These are phyloP conservation scores for Ondatra zibethicus DNA, from an alignment of 2,113 vertebrate genomes.

Conservation along the genomic window DNA sequence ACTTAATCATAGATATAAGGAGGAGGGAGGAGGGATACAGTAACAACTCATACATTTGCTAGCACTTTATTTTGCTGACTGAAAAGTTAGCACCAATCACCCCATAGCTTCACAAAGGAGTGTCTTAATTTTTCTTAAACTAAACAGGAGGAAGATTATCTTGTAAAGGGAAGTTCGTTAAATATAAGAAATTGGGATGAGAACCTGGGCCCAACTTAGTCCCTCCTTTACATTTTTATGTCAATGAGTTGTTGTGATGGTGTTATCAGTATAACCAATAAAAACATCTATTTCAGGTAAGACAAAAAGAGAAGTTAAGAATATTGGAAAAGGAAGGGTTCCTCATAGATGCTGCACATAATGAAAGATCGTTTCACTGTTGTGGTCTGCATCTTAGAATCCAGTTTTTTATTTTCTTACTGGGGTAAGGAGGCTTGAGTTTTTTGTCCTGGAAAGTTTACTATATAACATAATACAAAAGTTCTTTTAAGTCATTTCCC, in stretches of 20 bases:
- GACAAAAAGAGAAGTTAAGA: neutral
- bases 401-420: neutral
- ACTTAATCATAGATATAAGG: neutral
- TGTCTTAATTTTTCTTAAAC: neutral
- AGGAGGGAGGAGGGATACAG: neutral
- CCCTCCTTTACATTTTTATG: neutral
- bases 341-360: neutral
- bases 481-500: neutral
- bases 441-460: neutral
- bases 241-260: neutral
- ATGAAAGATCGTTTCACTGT: neutral
- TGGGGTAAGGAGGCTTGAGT: neutral
- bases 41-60: neutral
- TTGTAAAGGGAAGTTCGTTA: neutral
- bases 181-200: neutral
- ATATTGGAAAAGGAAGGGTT: neutral
- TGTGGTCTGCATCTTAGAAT: neutral
- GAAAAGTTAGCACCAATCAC: neutral
- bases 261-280: neutral
- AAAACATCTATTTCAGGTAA: neutral
- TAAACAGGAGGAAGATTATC: neutral
- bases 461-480: neutral
- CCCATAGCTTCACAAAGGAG: neutral
- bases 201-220: neutral
- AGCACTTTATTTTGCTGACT: neutral